Evolutionary conservation across 2,888 invertebrate species (phyloP).

Genomic region (Drosophila lacicola): DNA sequence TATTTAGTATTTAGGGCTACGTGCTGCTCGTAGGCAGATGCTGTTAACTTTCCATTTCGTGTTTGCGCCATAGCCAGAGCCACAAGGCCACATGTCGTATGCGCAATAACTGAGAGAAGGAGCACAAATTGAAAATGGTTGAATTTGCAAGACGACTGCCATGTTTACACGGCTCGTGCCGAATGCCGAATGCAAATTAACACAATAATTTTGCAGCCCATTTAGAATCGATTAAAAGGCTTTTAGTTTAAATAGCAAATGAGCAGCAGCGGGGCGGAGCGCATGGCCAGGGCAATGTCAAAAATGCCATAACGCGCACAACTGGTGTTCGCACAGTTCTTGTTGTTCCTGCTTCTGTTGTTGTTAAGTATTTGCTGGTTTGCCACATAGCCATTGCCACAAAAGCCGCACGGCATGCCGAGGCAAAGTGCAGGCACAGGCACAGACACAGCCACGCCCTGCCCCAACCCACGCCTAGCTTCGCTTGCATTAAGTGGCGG

Average conservation of each 20-base stretch:
- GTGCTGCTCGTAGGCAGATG: slow-evolving; percentile 1
- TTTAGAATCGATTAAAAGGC: slow-evolving; percentile 77
- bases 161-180: slow-evolving; percentile 29
- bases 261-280: background rate
- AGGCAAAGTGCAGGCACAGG: slow-evolving; percentile 61
- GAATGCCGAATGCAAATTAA: slow-evolving; percentile 41
- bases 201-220: slow-evolving; percentile 68
- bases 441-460: slow-evolving; percentile 17
- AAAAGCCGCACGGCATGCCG: slow-evolving; percentile 72
- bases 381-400: slow-evolving; percentile 63
- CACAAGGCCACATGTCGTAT: slow-evolving; percentile 22
- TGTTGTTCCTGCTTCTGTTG: slow-evolving; percentile 16
- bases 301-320: slow-evolving; percentile 49
- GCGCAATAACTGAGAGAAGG: slow-evolving; percentile 3
- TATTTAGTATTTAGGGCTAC: slow-evolving; percentile 21
- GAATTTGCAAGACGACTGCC: slow-evolving; percentile 11
- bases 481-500: slow-evolving; percentile 76
- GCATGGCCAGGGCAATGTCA: background rate
- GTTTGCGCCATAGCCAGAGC: slow-evolving; percentile 1
- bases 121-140: slow-evolving; percentile 1
- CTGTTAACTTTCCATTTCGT: slow-evolving; percentile 30
- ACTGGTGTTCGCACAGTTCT: slow-evolving; percentile 28
- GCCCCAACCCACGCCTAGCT: slow-evolving; percentile 21
- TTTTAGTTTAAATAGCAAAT: slow-evolving; percentile 61
- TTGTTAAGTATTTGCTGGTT: slow-evolving; percentile 62